Conservation (phyloP, 2,888 invertebrate species). For the Trissolcus japonicus region DNA sequence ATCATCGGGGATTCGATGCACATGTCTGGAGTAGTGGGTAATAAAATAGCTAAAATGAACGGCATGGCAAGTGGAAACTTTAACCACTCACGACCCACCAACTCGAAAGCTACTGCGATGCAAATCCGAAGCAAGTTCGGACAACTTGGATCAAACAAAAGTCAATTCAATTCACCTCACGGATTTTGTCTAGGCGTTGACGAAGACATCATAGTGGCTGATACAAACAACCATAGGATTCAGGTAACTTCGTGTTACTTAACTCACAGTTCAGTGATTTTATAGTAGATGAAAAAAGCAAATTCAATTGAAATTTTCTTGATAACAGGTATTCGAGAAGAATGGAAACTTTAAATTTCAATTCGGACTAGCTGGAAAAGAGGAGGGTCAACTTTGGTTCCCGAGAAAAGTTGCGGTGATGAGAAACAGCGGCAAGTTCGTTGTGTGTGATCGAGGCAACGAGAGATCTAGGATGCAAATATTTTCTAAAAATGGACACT, state of each 20-base stretch:
- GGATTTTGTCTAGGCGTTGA: constrained; percentile 96
- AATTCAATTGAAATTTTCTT: constrained; percentile 8
- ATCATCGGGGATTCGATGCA: constrained; percentile 73
- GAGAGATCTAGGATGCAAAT: constrained; percentile 98
- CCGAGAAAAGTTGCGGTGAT: constrained; percentile 96
- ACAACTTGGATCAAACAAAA: constrained; percentile 92
- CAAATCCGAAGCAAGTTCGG: constrained; percentile 95
- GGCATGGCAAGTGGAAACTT: constrained; percentile 69
- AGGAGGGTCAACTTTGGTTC: constrained; percentile 98
- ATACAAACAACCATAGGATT: constrained; percentile 97
- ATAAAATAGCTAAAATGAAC: constrained; percentile 66
- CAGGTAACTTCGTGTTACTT: constrained; percentile 78
- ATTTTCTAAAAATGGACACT: constrained; percentile 96
- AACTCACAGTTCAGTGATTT: too few species aligned
- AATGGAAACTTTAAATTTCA: constrained; percentile 94
- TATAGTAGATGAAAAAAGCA: not conserved
- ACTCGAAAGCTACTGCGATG: constrained; percentile 86
- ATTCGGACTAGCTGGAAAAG: constrained; percentile 96
- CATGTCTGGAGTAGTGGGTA: constrained; percentile 70
- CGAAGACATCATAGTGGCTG: constrained; percentile 97
- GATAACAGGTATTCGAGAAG: constrained; percentile 91
- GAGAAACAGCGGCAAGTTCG: constrained; percentile 90
- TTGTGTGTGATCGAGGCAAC: constrained; percentile 98
- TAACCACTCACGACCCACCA: constrained; percentile 69
- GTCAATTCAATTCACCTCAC: constrained; percentile 97